Evolutionary conservation across 2,113 vertebrate species (phyloP).

Genomic region (Oryzias celebensis): DNA sequence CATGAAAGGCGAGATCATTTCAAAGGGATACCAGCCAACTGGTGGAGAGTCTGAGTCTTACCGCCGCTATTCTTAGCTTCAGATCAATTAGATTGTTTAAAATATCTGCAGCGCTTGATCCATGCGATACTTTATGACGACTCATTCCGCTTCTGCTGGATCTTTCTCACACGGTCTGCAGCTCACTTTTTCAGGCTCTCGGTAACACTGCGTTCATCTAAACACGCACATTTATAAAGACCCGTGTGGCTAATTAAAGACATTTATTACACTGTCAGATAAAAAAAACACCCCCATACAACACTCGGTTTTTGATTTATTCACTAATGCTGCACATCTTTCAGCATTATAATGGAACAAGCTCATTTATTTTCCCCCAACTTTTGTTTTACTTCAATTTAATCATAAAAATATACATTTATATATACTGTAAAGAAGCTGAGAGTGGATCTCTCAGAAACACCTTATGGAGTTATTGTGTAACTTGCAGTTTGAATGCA

Average conservation of each 20-base stretch:
- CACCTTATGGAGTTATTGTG: too few species aligned
- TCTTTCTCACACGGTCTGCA: background rate
- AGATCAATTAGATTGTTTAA: conserved; percentile 32
- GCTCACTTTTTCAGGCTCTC: background rate
- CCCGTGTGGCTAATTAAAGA: background rate
- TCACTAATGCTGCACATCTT: background rate
- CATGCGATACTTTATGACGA: conserved; percentile 8
- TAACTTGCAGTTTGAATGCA: too few species aligned
- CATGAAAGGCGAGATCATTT: conserved; percentile 42
- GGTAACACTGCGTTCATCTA: background rate
- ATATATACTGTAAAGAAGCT: too few species aligned
- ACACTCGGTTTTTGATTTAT: conserved; percentile 4
- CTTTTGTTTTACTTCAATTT: too few species aligned
- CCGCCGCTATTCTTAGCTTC: conserved; percentile 40
- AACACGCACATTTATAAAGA: conserved; percentile 4
- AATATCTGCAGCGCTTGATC: conserved; percentile 37
- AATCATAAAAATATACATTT: too few species aligned
- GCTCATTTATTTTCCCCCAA: too few species aligned
- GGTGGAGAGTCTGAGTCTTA: conserved; percentile 13
- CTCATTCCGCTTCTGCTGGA: conserved; percentile 18
- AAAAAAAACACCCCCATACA: conserved; percentile 10
- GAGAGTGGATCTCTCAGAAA: too few species aligned
- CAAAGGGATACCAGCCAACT: conserved; percentile 30
- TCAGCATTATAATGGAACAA: too few species aligned
- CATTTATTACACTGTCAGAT: conserved; percentile 12